Conservation (phyloP, 1,140 invertebrate species). For the Matsumurasca onukii region DNA sequence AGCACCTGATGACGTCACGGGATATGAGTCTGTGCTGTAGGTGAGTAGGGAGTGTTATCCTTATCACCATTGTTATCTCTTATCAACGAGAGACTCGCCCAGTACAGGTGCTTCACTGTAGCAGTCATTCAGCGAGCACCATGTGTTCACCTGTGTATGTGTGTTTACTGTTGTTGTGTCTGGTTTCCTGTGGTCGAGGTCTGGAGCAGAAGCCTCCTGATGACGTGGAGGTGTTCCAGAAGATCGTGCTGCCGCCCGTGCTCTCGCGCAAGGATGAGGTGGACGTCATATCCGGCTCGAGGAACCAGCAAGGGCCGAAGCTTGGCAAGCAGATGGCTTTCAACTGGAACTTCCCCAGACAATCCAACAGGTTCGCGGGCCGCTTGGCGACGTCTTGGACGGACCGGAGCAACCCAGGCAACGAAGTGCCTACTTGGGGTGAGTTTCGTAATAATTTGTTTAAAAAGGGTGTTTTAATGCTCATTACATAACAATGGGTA, state of each 20-base stretch:
- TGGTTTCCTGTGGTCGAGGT: background rate
- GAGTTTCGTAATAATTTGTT: too few species aligned
- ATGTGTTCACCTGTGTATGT: background rate
- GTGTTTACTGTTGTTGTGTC: background rate
- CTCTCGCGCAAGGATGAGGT: background rate
- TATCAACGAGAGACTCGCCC: background rate
- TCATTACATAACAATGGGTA: too few species aligned
- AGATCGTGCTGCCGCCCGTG: slow-evolving; percentile 3
- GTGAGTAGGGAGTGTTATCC: background rate
- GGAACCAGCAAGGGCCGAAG: background rate
- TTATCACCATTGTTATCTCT: background rate
- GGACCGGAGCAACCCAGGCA: slow-evolving; percentile 4
- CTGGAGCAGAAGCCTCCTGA: background rate
- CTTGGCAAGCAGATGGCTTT: background rate
- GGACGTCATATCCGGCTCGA: background rate
- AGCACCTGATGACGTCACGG: background rate
- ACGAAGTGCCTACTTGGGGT: slow-evolving; percentile 19
- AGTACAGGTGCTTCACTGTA: slow-evolving; percentile 9
- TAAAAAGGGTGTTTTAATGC: too few species aligned
- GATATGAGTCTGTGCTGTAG: background rate
- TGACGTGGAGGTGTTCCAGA: slow-evolving; percentile 21
- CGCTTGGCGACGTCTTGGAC: background rate
- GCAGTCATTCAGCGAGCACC: background rate
- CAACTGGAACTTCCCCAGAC: background rate
- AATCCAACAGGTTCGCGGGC: too few species aligned